These are phyloP conservation scores for Gadus macrocephalus DNA, from an alignment of 2,113 vertebrate species.

Conservation along the genomic window DNA sequence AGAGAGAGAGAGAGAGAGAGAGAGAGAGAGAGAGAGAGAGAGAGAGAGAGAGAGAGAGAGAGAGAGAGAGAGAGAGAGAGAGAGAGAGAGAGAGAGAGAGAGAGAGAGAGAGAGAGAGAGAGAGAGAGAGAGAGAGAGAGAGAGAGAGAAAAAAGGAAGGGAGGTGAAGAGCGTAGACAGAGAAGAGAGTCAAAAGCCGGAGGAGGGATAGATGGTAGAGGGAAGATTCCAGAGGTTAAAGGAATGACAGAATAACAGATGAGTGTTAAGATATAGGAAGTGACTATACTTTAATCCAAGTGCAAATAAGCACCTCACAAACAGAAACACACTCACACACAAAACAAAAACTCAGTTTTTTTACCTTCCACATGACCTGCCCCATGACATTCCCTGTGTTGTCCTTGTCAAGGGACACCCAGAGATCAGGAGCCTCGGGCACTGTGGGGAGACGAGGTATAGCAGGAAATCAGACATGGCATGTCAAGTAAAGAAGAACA, in stretches of 20 bases:
- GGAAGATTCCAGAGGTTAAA: background rate
- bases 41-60: too few relatives aligned
- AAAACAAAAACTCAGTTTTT: background rate
- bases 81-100: background rate
- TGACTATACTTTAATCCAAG: too few relatives aligned
- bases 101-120: background rate
- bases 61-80: background rate
- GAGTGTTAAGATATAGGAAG: too few relatives aligned
- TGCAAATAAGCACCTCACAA: background rate
- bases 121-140: too few relatives aligned
- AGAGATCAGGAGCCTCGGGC: conserved; percentile 65
- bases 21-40: too few relatives aligned
- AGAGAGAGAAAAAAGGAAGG: background rate
- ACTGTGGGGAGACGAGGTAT: conserved; percentile 39
- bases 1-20: background rate
- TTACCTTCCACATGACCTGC: conserved; percentile 70
- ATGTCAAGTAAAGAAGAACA: background rate
- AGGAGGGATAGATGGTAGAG: background rate
- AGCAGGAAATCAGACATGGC: background rate
- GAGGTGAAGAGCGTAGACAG: background rate
- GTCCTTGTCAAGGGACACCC: conserved; percentile 62
- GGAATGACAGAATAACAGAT: background rate
- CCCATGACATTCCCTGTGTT: conserved; percentile 29
- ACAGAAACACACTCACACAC: background rate
- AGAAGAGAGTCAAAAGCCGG: background rate